A percentile compares a stretch with the other conserved stretches of the same genome.
Conservation (phyloP, 2,888 invertebrate species). For the Caenorhabditis sp. region DNA sequence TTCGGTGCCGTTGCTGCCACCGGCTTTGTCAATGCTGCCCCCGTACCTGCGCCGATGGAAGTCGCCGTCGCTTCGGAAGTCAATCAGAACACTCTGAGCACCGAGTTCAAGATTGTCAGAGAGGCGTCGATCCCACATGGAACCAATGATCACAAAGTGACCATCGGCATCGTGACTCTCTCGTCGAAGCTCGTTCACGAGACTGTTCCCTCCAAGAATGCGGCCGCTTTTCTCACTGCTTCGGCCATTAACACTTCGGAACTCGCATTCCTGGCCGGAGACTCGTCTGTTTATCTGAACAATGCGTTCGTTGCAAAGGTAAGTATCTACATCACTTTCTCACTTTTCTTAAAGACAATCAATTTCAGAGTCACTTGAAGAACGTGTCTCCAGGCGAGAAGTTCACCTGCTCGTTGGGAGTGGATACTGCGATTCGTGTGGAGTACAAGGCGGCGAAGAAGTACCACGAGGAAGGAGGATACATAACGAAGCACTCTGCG, state of each 20-base stretch:
- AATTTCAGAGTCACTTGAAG: slow-evolving; percentile 69
- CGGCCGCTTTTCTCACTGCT: slow-evolving; percentile 71
- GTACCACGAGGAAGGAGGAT: slow-evolving; percentile 76
- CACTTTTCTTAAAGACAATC: not conserved
- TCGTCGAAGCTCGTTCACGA: slow-evolving; percentile 79
- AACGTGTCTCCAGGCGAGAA: slow-evolving; percentile 80
- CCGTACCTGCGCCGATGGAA: slow-evolving; percentile 17
- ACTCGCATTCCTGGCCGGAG: slow-evolving; percentile 68
- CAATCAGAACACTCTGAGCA: slow-evolving; percentile 74
- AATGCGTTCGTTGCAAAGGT: too few species aligned
- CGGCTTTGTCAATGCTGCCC: not conserved
- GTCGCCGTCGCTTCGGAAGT: slow-evolving; percentile 52
- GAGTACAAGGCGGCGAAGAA: slow-evolving; percentile 80
- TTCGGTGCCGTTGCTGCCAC: not conserved
- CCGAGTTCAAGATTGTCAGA: slow-evolving; percentile 78
- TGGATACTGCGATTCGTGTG: slow-evolving; percentile 80
- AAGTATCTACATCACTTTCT: too few species aligned
- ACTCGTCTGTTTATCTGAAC: slow-evolving; percentile 71
- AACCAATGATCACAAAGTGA: slow-evolving; percentile 78
- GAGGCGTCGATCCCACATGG: slow-evolving; percentile 79
- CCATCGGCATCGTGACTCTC: slow-evolving; percentile 79
- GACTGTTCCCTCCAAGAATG: slow-evolving; percentile 77
- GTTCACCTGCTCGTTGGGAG: slow-evolving; percentile 79
- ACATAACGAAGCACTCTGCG: slow-evolving; percentile 63
- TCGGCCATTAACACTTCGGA: slow-evolving; percentile 67